These are phyloP conservation scores for Alentia gelatinosa DNA, from an alignment of 2,888 invertebrate species.

Conservation along the genomic window DNA sequence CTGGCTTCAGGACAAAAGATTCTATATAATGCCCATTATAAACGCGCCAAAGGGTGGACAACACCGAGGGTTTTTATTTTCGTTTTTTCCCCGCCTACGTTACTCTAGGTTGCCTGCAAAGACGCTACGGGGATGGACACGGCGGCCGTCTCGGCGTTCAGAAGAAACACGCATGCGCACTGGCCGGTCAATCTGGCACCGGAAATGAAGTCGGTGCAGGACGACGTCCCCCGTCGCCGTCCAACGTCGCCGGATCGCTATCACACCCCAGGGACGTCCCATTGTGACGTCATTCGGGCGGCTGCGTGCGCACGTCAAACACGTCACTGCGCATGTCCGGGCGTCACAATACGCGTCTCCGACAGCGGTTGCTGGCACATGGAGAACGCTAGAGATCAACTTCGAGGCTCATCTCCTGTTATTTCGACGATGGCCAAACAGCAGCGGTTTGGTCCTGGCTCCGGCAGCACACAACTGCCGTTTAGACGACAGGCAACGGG, in stretches of 20 bases:
- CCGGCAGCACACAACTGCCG: too few relatives aligned
- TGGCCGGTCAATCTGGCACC: not conserved
- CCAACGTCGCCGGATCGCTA: not conserved
- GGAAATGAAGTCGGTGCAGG: conserved; percentile 45
- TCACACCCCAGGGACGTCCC: not conserved
- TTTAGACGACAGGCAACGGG: too few relatives aligned
- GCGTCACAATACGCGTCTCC: not conserved
- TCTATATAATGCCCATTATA: not conserved
- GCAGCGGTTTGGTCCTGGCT: too few relatives aligned
- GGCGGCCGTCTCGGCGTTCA: not conserved
- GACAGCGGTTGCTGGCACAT: not conserved
- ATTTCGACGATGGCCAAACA: not conserved
- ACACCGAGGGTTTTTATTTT: not conserved
- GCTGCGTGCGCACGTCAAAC: conserved; percentile 18
- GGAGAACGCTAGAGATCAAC: not conserved
- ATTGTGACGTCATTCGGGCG: conserved; percentile 27
- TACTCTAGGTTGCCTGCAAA: not conserved
- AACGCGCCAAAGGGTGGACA: not conserved
- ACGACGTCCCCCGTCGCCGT: not conserved
- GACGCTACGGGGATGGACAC: not conserved
- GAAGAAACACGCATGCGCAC: not conserved
- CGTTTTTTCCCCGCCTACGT: not conserved
- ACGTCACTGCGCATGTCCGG: conserved; percentile 23
- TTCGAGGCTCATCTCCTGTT: conserved; percentile 33
- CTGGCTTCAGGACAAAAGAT: not conserved